Conservation (phyloP, 2,888 invertebrate genomes). For the Meteorus cinctellus region DNA sequence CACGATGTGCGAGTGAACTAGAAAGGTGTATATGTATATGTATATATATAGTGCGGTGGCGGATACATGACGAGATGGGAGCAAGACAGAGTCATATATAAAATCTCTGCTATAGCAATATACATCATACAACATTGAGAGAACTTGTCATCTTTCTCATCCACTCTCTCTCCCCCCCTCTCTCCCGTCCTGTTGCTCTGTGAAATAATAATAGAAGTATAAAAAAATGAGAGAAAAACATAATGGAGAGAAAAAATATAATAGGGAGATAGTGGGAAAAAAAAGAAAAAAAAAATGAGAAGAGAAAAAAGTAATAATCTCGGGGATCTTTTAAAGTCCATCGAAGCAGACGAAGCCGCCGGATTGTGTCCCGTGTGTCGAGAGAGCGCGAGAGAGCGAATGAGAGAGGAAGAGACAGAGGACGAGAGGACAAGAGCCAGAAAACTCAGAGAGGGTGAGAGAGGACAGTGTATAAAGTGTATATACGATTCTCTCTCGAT, state of each 20-base stretch:
- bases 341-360: constrained; percentile 72
- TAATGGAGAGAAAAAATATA: constrained; percentile 69
- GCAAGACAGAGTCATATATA: not conserved
- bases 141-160: not conserved
- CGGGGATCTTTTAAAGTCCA: constrained; percentile 74
- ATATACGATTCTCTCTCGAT: constrained; percentile 41
- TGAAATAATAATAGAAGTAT: constrained; percentile 35
- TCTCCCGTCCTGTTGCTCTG: not conserved
- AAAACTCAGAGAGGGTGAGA: constrained; percentile 32
- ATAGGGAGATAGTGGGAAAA: constrained; percentile 61
- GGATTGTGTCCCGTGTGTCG: constrained; percentile 71
- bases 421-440: not conserved
- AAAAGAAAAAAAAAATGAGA: constrained; percentile 64
- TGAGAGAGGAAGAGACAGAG: constrained; percentile 47
- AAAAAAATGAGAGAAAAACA: constrained; percentile 60
- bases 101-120: not conserved
- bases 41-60: not conserved
- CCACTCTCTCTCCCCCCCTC: not conserved
- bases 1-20: constrained; percentile 30
- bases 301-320: constrained; percentile 73
- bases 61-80: constrained; percentile 5
- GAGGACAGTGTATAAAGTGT: not conserved
- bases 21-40: not conserved
- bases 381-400: constrained; percentile 55
- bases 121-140: not conserved